Conservation (phyloP, 2,888 invertebrate genomes). For the Sarcophaga caerulescens region DNA sequence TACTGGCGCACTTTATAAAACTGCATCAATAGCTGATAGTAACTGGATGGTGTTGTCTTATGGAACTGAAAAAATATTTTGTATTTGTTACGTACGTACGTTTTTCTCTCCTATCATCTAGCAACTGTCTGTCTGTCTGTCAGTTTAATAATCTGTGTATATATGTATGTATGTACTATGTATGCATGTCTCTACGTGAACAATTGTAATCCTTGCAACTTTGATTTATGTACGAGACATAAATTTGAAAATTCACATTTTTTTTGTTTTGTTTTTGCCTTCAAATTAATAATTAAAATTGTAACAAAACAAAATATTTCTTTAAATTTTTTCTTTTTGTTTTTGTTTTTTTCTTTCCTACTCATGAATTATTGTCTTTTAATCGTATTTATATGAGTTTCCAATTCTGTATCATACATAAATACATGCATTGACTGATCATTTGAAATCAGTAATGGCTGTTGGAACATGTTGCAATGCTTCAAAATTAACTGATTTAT, state of each 20-base stretch:
- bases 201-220: slow-evolving; percentile 40
- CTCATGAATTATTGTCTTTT: slow-evolving; percentile 11
- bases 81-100: neutral
- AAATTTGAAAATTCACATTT: slow-evolving; percentile 47
- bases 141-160: neutral
- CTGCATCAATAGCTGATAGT: neutral
- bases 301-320: slow-evolving; percentile 46
- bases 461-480: neutral
- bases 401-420: neutral
- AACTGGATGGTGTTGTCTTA: slow-evolving; percentile 33
- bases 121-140: neutral
- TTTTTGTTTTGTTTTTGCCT: neutral
- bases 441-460: neutral
- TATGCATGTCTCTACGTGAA: neutral
- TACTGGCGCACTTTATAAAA: neutral
- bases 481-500: slow-evolving; percentile 18
- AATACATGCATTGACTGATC: neutral
- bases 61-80: slow-evolving; percentile 39
- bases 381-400: slow-evolving; percentile 5
- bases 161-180: neutral
- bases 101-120: too few species aligned
- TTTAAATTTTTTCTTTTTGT: neutral
- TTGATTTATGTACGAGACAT: slow-evolving; percentile 59
- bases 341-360: slow-evolving; percentile 23
- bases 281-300: slow-evolving; percentile 62